These are phyloP conservation scores for Typhlichthys subterraneus DNA, from an alignment of 2,797 vertebrate genomes.

Conservation along the genomic window DNA sequence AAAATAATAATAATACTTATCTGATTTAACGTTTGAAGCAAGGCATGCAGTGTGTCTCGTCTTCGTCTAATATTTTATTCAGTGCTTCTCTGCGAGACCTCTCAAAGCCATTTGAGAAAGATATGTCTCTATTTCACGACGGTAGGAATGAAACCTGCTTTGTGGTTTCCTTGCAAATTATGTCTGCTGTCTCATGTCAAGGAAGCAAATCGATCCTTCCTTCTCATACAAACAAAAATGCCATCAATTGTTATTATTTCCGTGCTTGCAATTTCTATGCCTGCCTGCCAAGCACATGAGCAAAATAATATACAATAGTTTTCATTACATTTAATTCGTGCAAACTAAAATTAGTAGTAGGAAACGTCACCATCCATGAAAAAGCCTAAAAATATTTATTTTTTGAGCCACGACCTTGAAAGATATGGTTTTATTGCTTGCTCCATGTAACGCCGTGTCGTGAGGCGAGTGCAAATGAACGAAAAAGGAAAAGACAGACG, in stretches of 20 bases:
- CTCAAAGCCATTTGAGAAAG: conserved; percentile 50
- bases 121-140: conserved; percentile 47
- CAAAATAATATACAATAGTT: background rate
- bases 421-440: no score
- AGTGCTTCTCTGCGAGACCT: conserved; percentile 31
- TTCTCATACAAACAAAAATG: no score
- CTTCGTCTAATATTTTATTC: conserved; percentile 58
- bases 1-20: conserved; percentile 22
- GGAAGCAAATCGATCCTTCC: conserved; percentile 4
- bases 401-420: background rate
- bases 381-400: background rate
- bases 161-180: conserved; percentile 45
- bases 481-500: no score
- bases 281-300: background rate
- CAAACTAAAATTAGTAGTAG: background rate
- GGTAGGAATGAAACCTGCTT: conserved; percentile 43
- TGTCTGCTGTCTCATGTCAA: conserved; percentile 26
- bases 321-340: background rate
- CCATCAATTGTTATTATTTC: conserved; percentile 18
- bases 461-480: no score
- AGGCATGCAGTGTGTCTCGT: conserved; percentile 22
- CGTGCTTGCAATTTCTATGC: conserved; percentile 2
- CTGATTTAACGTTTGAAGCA: conserved; percentile 50
- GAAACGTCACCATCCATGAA: background rate
- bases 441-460: no score